A percentile compares a stretch with the other conserved stretches of the same genome.
These are phyloP conservation scores for Clivina fossor DNA, from an alignment of 2,888 invertebrate genomes.

Conservation along the genomic window DNA sequence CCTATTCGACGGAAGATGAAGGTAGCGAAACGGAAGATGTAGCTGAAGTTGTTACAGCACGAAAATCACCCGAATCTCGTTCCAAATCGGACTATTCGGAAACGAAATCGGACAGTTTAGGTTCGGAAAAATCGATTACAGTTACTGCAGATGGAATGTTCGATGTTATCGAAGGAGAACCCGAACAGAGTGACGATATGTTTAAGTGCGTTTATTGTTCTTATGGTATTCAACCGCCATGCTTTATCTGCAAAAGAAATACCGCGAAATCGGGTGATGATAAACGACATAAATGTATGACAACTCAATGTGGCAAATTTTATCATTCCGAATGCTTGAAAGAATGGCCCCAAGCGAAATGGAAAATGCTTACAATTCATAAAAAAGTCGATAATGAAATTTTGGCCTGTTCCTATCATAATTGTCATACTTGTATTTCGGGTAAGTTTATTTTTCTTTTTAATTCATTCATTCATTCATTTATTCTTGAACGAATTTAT, in stretches of 20 bases:
- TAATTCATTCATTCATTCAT: too few species aligned
- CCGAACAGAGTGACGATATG: not conserved
- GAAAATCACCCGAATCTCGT: too few species aligned
- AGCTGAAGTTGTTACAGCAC: constrained; percentile 33
- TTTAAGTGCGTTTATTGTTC: constrained; percentile 66
- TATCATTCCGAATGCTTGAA: constrained; percentile 77
- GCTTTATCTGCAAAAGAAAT: constrained; percentile 64
- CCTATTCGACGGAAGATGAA: constrained; percentile 49
- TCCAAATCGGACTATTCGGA: too few species aligned
- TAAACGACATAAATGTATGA: constrained; percentile 63
- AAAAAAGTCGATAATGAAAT: constrained; percentile 47
- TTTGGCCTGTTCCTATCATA: constrained; percentile 77
- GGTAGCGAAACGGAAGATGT: constrained; percentile 49
- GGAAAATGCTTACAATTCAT: constrained; percentile 52
- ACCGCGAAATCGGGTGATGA: constrained; percentile 50
- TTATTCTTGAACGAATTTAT: too few species aligned
- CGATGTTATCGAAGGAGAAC: constrained; percentile 21
- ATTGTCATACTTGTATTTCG: constrained; percentile 83
- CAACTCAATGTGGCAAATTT: constrained; percentile 68
- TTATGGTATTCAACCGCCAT: constrained; percentile 60
- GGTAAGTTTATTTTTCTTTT: constrained; percentile 53
- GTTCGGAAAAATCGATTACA: constrained; percentile 26
- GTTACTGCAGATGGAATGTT: constrained; percentile 44
- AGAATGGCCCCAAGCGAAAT: constrained; percentile 76
- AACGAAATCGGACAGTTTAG: constrained; percentile 2